Evolutionary conservation across 2,113 vertebrate species (phyloP), one percentile per base, ranked within the genome.

Genomic region (Progne subis): DNA sequence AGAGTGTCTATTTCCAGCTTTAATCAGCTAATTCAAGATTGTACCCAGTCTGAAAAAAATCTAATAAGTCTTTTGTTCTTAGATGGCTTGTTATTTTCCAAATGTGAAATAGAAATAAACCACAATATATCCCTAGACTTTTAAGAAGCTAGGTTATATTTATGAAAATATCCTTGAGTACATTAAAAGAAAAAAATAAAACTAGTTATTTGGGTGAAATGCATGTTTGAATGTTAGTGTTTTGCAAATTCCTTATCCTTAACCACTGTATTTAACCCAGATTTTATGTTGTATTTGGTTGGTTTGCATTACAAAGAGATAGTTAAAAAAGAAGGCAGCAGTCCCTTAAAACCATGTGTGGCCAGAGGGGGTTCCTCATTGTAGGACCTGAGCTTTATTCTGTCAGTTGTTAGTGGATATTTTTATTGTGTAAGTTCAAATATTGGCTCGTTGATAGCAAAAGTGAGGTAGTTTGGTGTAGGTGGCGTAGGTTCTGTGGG

Each of bases 1-100:
- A 84, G 85, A 90, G 94, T 84, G 80, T 71, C 90, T 93, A 56
- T 83, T 97, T 93, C 76, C 64, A 94, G 43, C 32, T 86, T 94
- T 90, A 95, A 96, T 95, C 85, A 86, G 31, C 43, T 94, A 90
- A 95, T 60, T 94, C 52, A 70, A n/a, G 31, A 50, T 56, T 64
- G 39, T 61, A 59, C 44, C 92, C 39, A 12, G 34, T 41, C 56
- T 63, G 59, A 91, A 93, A 90, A 90, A 80, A 80, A 55, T 52
- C 16, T 28, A 82, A 10, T 44, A 65, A 41, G 34, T 14, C 32
- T 88, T 92, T 70, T 82, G 14, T 80, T 61, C 18, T 69, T 74
- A 37, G 14, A 59, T 70, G 53, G 31, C 44, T 75, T 68, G 44
- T 50, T 32, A 26, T 87, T 72, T 92, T 86, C 44, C 17, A 80